phyloP scores from a whole-genome alignment of 1,140 invertebrate genomes.

The Drosophila varians region DNA sequence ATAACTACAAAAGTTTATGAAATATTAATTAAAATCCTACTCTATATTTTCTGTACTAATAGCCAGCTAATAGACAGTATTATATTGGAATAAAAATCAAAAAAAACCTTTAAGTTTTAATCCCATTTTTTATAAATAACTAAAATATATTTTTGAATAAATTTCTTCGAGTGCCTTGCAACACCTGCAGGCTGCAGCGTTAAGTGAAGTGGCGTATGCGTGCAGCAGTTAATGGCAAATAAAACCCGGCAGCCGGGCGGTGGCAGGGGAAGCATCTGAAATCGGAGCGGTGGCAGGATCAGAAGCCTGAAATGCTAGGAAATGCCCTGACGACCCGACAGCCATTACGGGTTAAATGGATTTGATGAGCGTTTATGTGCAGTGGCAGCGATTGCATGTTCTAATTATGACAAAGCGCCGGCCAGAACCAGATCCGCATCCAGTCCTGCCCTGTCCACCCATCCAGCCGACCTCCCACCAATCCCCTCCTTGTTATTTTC shows the following conservation, averaged over 20 bases:
- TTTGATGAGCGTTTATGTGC: slow-evolving; percentile 76
- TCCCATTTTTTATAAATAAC: too few relatives aligned
- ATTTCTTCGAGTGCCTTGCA: neutral
- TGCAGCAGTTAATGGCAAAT: slow-evolving; percentile 70
- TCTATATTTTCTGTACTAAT: too few relatives aligned
- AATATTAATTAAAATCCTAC: too few relatives aligned
- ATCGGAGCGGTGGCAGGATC: slow-evolving; percentile 6
- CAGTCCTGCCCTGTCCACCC: neutral
- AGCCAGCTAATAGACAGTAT: too few relatives aligned
- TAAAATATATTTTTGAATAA: too few relatives aligned
- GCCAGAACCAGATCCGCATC: neutral
- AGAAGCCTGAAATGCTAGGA: slow-evolving; percentile 37
- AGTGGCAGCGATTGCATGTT: slow-evolving; percentile 45
- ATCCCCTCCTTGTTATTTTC: neutral
- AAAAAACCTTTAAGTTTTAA: too few relatives aligned
- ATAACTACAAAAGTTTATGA: too few relatives aligned
- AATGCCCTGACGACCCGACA: slow-evolving; percentile 47
- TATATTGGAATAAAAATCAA: too few relatives aligned
- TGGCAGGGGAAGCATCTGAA: slow-evolving; percentile 3
- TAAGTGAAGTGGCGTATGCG: slow-evolving; percentile 26
- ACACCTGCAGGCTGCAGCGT: neutral
- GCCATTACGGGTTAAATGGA: slow-evolving; percentile 69
- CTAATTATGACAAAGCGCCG: slow-evolving; percentile 62
- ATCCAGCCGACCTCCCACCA: neutral
- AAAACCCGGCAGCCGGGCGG: slow-evolving; percentile 43